A percentile compares a stretch with the other conserved stretches of the same genome.
Evolutionary conservation across 1,140 invertebrate genomes (phyloP).

Genomic region (Rhagoletis pomonella): DNA sequence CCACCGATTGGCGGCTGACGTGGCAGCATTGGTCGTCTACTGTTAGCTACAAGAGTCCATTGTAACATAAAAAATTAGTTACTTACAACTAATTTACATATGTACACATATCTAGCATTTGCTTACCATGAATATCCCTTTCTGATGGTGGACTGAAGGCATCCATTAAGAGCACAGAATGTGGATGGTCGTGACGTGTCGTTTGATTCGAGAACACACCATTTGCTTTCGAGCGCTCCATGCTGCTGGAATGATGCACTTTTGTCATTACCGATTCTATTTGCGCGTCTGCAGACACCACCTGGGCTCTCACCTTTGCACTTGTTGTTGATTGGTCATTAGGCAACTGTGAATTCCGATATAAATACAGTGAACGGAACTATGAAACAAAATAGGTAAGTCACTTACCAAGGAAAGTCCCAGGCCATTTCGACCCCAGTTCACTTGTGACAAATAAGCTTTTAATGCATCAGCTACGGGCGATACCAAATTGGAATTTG

Average conservation of each 20-base stretch:
- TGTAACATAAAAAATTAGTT: background rate
- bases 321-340: slow-evolving; percentile 64
- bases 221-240: slow-evolving; percentile 67
- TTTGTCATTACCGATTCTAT: slow-evolving; percentile 66
- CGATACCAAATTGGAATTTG: slow-evolving; percentile 70
- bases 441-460: slow-evolving; percentile 65
- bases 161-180: slow-evolving; percentile 73
- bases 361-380: background rate
- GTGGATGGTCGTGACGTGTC: slow-evolving; percentile 65
- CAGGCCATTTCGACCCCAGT: slow-evolving; percentile 72
- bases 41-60: slow-evolving; percentile 62
- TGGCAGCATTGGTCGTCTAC: slow-evolving; percentile 68
- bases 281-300: slow-evolving; percentile 55
- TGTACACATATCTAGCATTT: background rate
- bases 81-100: slow-evolving; percentile 13
- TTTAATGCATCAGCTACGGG: slow-evolving; percentile 71
- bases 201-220: slow-evolving; percentile 58
- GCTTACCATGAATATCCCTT: slow-evolving; percentile 67
- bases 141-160: slow-evolving; percentile 71
- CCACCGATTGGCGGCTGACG: slow-evolving; percentile 71
- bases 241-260: slow-evolving; percentile 65
- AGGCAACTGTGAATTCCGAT: slow-evolving; percentile 58
- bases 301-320: slow-evolving; percentile 57
- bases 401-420: slow-evolving; percentile 68
- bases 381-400: background rate